Evolutionary conservation across 2,888 invertebrate species (phyloP).

Genomic region (Antheraea yamamai): DNA sequence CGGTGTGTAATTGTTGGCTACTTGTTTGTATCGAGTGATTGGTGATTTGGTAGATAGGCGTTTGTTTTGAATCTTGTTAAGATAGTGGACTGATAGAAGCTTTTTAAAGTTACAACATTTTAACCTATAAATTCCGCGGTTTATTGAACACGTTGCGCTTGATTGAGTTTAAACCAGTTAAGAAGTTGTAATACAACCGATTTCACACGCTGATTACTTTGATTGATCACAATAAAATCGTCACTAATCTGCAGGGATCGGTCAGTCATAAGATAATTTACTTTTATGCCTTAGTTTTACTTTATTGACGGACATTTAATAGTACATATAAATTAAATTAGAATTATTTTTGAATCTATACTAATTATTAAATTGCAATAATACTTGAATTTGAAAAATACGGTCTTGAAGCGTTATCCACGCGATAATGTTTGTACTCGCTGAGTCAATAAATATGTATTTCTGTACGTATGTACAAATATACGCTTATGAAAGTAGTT

Average conservation of each 20-base stretch:
- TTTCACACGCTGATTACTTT: no score
- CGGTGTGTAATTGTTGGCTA: constrained; percentile 37
- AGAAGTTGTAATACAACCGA: not conserved
- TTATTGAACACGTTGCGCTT: not conserved
- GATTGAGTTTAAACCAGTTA: not conserved
- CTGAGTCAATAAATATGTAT: no score
- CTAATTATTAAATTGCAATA: not conserved
- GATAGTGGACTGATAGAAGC: constrained; percentile 13
- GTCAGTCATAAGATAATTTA: not conserved
- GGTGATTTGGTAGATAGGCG: constrained; percentile 21
- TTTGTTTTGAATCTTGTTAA: constrained; percentile 22
- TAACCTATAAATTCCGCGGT: not conserved
- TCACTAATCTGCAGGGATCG: no score
- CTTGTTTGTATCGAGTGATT: constrained; percentile 29
- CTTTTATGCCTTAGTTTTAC: not conserved
- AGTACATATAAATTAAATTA: not conserved
- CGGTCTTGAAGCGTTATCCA: not conserved
- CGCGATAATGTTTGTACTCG: no score
- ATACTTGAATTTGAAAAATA: not conserved
- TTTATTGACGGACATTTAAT: not conserved
- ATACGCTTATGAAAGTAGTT: no score
- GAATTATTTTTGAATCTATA: not conserved
- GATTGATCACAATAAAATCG: no score
- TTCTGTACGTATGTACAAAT: no score
- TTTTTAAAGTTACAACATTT: constrained; percentile 12